Conservation (phyloP, 2,113 vertebrate species). For the Sardina pilchardus region DNA sequence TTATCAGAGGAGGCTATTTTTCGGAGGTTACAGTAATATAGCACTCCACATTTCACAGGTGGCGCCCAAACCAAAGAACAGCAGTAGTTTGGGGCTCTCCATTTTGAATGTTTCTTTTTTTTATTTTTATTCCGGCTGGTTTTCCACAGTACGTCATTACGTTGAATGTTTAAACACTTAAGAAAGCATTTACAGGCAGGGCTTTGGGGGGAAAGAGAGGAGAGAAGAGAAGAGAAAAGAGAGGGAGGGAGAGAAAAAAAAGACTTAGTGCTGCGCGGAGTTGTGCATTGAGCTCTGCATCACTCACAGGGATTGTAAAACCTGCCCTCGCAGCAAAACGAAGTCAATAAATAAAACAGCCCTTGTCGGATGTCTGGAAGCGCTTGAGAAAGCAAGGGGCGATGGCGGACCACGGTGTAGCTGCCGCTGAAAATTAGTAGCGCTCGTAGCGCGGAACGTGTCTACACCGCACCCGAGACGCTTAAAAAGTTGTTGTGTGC, state of each 20-base stretch:
- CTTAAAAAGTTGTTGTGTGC: slow-evolving; percentile 67
- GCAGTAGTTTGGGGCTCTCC: not conserved
- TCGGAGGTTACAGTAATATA: not conserved
- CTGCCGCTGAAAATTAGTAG: slow-evolving; percentile 56
- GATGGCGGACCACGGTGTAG: slow-evolving; percentile 54
- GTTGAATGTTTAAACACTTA: slow-evolving; percentile 75
- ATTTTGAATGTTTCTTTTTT: not conserved
- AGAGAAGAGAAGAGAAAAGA: slow-evolving; percentile 42
- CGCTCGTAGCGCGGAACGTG: slow-evolving; percentile 59
- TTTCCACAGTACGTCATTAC: slow-evolving; percentile 72
- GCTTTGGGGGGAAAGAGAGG: slow-evolving; percentile 32
- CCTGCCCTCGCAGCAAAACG: slow-evolving; percentile 63
- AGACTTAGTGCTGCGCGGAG: slow-evolving; percentile 55
- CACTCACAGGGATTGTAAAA: slow-evolving; percentile 67
- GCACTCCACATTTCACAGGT: not conserved
- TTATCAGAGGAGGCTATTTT: not conserved
- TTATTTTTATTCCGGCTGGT: slow-evolving; percentile 61
- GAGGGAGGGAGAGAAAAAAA: slow-evolving; percentile 48
- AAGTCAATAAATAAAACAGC: slow-evolving; percentile 73
- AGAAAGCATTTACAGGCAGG: slow-evolving; percentile 60
- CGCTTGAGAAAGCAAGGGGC: slow-evolving; percentile 60
- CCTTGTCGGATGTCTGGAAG: slow-evolving; percentile 74
- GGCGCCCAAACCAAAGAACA: not conserved
- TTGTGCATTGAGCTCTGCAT: slow-evolving; percentile 70
- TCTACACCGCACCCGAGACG: slow-evolving; percentile 49